Evolutionary conservation across 1,140 invertebrate genomes (phyloP).

Genomic region (Thalassaphorura encarpata): DNA sequence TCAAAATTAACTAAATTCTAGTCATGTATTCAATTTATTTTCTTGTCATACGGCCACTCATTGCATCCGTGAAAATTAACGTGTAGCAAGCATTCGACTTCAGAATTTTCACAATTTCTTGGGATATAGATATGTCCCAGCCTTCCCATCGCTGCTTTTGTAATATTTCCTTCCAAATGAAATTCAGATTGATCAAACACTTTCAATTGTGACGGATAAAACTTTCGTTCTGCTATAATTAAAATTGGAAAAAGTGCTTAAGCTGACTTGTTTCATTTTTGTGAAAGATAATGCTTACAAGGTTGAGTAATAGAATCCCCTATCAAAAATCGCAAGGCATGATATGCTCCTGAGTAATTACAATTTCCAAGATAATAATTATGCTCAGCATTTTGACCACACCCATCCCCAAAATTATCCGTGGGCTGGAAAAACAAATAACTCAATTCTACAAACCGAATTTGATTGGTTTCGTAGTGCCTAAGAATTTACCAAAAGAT

Average conservation of each 20-base stretch:
- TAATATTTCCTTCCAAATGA: background rate
- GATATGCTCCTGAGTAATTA: background rate
- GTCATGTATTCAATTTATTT: background rate
- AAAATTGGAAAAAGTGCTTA: no score
- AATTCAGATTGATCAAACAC: constrained; percentile 22
- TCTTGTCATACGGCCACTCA: constrained; percentile 3
- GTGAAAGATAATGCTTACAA: no score
- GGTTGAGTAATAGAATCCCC: no score
- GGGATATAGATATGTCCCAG: constrained; percentile 22
- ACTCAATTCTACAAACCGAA: no score
- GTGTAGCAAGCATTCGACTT: constrained; percentile 16
- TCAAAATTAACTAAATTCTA: constrained; percentile 11
- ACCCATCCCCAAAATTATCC: background rate
- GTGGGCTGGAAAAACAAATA: no score
- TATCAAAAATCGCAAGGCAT: background rate
- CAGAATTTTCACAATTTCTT: constrained; percentile 3
- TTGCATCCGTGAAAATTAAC: constrained; percentile 27
- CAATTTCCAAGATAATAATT: constrained; percentile 1
- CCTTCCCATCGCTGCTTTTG: constrained; percentile 14
- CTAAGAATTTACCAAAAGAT: no score
- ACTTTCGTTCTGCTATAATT: no score
- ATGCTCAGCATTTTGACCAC: constrained; percentile 2
- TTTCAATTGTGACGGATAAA: no score
- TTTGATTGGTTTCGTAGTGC: no score
- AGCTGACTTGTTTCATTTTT: no score